phyloP scores from a whole-genome alignment of 2,888 invertebrate species.

The Eristalinus aeneus region DNA sequence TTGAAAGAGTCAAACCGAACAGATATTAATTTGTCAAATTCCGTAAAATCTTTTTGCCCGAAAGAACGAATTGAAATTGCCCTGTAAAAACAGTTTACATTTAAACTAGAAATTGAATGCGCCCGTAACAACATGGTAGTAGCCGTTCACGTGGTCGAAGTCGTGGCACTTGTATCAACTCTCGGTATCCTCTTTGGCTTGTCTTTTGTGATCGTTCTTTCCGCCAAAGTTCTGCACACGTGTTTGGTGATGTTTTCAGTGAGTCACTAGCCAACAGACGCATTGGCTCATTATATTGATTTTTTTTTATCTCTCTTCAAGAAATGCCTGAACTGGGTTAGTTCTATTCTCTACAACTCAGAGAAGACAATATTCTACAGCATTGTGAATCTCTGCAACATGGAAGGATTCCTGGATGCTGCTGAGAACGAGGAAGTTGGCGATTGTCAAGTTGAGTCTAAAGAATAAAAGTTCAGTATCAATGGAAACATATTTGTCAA shows the following conservation, averaged over 20 bases:
- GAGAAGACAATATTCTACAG: slow-evolving; percentile 71
- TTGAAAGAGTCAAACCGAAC: neutral
- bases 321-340: slow-evolving; percentile 66
- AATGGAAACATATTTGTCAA: no score
- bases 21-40: neutral
- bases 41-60: neutral
- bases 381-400: slow-evolving; percentile 66
- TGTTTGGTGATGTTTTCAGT: slow-evolving; percentile 73
- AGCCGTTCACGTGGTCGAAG: slow-evolving; percentile 74
- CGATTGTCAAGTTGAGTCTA: no score
- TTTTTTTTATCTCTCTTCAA: slow-evolving; percentile 39
- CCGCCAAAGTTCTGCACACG: slow-evolving; percentile 71
- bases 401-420: slow-evolving; percentile 59
- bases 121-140: slow-evolving; percentile 73
- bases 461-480: no score
- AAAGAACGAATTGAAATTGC: neutral
- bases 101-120: neutral
- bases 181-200: slow-evolving; percentile 73
- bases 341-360: slow-evolving; percentile 62
- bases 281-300: neutral
- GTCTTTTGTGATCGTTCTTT: slow-evolving; percentile 73
- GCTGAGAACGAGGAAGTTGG: neutral
- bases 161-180: slow-evolving; percentile 72
- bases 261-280: slow-evolving; percentile 36
- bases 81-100: no score